Base-by-base conservation (phyloP, 2,888 invertebrate species). In the Eristalis intricaria region DNA sequence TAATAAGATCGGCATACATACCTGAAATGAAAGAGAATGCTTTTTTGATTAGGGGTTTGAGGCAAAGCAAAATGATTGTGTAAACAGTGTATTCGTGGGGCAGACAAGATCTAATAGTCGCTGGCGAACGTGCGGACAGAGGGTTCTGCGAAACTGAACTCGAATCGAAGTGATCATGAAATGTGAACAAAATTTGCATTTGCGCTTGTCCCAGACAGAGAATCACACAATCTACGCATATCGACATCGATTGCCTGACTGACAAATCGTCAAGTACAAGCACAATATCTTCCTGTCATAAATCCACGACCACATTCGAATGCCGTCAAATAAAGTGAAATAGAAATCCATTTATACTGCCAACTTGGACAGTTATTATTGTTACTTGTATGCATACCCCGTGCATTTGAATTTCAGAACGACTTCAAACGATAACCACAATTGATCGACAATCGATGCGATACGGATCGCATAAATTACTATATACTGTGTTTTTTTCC, bases 391-490 rank as follows among this genome's bases (percentile, higher is more conserved):
- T 83, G 73, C 83, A 73, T 66, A 68, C 60, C 38, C 60, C 38
- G 38, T 38, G 38, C 38, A 38, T 13, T 38, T 38, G 13, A 13
- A 71, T 77, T 71, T 43, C 32, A 68, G 19, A 71, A 40, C 29
- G 56, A 79, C 56, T 78, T 50, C 29, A 38, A 61, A 63, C 40
- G 60, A 79, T 80, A 50, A 66, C 70, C 66, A 71, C 70, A 84
- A 71, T 70, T 80, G 75, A 84, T 76, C 56, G 75, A 76, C 75
- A 80, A 65, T 61, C 65, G 15, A 77, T 38, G 50, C 23, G 63
- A 79, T 58, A 43, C 32, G 60, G 75, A 71, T 71, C 56, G 75
- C 70, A 80, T 76, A 76, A 32, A 80, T 80, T 80, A 78, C 73
- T 35, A 50, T 35, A 50, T 5, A 43, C 38, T 19, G n/a, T 56